phyloP scores from a whole-genome alignment of 92 coral and sea anemone genomes.

The Nematostella vectensis region DNA sequence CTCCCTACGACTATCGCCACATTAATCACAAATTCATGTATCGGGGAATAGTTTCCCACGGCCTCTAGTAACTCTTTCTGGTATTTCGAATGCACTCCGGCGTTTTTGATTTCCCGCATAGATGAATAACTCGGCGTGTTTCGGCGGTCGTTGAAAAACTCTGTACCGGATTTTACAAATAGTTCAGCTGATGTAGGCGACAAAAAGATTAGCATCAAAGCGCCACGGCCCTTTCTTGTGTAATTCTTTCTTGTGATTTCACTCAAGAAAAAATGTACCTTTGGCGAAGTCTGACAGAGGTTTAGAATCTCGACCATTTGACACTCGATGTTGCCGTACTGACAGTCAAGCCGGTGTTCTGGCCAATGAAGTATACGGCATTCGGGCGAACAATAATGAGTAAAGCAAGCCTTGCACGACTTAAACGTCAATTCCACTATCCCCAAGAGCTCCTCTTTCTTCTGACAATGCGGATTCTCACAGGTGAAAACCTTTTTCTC shows the following conservation, averaged over 20 bases:
- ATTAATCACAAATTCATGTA: slow-evolving; percentile 79
- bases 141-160: slow-evolving; percentile 65
- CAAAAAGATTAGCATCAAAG: slow-evolving; percentile 78
- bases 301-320: slow-evolving; percentile 72
- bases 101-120: slow-evolving; percentile 49
- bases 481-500: slow-evolving; percentile 81
- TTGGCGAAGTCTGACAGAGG: slow-evolving; percentile 47
- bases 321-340: slow-evolving; percentile 81
- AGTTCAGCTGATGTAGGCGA: slow-evolving; percentile 92
- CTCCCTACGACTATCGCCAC: slow-evolving; percentile 87
- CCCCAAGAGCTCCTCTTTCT: slow-evolving; percentile 82
- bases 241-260: slow-evolving; percentile 70
- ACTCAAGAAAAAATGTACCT: slow-evolving; percentile 51
- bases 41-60: slow-evolving; percentile 66
- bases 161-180: slow-evolving; percentile 71
- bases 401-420: slow-evolving; percentile 91
- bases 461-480: slow-evolving; percentile 83
- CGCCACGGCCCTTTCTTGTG: slow-evolving; percentile 82
- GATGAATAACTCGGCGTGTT: slow-evolving; percentile 87
- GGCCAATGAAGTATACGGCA: slow-evolving; percentile 86
- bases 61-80: slow-evolving; percentile 57
- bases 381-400: slow-evolving; percentile 93
- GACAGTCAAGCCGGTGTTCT: slow-evolving; percentile 65
- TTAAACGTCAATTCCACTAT: slow-evolving; percentile 88
- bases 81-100: slow-evolving; percentile 77